Percentiles rank a stretch among this genome's conserved stretches.
phyloP scores from a whole-genome alignment of 2,113 vertebrate genomes.

The Gasterosteus nipponicus region DNA sequence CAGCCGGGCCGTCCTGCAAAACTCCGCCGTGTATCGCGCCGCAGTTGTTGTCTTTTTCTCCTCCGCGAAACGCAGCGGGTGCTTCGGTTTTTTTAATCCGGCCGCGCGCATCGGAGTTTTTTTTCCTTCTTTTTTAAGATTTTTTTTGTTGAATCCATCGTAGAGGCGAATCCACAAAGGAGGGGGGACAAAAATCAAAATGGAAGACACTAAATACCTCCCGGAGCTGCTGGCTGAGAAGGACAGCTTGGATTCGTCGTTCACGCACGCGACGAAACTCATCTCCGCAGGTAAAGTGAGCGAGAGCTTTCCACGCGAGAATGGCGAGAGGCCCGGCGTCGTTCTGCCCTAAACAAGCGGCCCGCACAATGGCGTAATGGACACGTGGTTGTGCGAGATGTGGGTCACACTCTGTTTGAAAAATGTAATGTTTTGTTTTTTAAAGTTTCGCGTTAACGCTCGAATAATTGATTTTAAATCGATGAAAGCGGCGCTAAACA shows the following conservation, averaged over 20 bases:
- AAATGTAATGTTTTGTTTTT: not conserved
- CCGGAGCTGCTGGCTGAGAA: conserved; percentile 97
- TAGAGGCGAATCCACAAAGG: conserved; percentile 37
- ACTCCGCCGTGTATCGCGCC: too few species aligned
- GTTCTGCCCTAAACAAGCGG: not conserved
- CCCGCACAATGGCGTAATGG: conserved; percentile 59
- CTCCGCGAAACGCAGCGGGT: too few species aligned
- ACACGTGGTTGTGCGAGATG: conserved; percentile 53
- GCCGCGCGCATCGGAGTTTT: not conserved
- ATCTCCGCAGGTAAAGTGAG: conserved; percentile 69
- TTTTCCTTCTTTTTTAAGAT: not conserved
- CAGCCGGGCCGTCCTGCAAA: not conserved
- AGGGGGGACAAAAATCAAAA: conserved; percentile 75
- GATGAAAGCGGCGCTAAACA: not conserved
- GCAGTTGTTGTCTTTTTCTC: too few species aligned
- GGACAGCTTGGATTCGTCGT: conserved; percentile 95
- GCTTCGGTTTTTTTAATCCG: not conserved
- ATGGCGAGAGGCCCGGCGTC: not conserved
- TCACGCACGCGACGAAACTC: conserved; percentile 94
- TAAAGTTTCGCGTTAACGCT: not conserved
- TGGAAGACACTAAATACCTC: conserved; percentile 95
- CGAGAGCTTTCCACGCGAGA: not conserved
- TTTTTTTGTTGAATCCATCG: not conserved
- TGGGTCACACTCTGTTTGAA: not conserved
- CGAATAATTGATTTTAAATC: not conserved